Percentiles rank a stretch among this genome's conserved stretches.
phyloP scores from a whole-genome alignment of 2,888 invertebrate species.

The Copidosoma aretas region DNA sequence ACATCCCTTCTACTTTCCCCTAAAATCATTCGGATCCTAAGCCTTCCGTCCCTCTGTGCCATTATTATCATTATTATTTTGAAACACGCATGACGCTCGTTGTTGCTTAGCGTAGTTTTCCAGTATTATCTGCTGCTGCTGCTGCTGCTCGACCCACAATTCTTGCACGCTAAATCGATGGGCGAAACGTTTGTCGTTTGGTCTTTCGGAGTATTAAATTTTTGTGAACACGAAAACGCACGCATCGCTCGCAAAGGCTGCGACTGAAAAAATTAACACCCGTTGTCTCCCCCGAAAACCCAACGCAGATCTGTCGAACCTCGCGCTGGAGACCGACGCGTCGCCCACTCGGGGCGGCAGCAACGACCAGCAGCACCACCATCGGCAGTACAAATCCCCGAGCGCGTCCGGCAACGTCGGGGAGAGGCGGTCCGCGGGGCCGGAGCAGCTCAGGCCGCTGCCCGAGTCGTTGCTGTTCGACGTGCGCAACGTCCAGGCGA shows the following conservation, averaged over 20 bases:
- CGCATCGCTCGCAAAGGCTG: background rate
- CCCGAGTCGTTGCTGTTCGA: slow-evolving; percentile 88
- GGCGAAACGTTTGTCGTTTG: too few relatives aligned
- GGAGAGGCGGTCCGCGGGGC: slow-evolving; percentile 63
- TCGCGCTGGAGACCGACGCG: slow-evolving; percentile 75
- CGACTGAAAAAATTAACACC: background rate
- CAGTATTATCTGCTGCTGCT: too few relatives aligned
- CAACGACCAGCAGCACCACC: slow-evolving; percentile 20
- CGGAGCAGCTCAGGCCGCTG: slow-evolving; percentile 70
- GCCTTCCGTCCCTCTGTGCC: too few relatives aligned
- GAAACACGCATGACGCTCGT: too few relatives aligned
- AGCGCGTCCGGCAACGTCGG: slow-evolving; percentile 48
- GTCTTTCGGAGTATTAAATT: too few relatives aligned
- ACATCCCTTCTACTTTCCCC: too few relatives aligned
- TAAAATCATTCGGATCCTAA: too few relatives aligned
- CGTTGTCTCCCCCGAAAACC: too few relatives aligned
- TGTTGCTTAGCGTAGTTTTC: too few relatives aligned
- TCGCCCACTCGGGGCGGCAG: slow-evolving; percentile 60
- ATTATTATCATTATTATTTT: too few relatives aligned
- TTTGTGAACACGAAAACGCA: background rate
- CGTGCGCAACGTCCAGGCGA: slow-evolving; percentile 89
- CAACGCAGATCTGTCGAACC: slow-evolving; percentile 76
- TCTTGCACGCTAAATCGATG: too few relatives aligned
- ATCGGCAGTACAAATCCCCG: slow-evolving; percentile 30
- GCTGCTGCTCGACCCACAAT: too few relatives aligned